Conservation (phyloP, 2,113 vertebrate species). For the Strix uralensis region DNA sequence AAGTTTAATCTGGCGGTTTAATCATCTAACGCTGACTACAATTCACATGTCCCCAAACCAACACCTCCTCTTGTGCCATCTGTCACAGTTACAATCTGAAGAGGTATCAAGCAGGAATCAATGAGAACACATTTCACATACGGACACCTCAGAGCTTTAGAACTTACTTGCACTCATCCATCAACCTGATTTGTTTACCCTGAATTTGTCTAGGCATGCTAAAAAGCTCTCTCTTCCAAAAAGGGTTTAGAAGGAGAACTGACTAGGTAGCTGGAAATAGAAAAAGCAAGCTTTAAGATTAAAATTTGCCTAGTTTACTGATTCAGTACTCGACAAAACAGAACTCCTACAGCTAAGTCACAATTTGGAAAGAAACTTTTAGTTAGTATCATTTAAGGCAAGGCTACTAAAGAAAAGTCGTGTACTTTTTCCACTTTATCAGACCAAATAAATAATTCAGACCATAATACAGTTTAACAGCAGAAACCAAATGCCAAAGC, state of each 20-base stretch:
- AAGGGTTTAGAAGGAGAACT: background rate
- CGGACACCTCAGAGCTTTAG: background rate
- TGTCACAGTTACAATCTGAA: background rate
- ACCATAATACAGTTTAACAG: background rate
- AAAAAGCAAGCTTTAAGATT: background rate
- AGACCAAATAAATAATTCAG: background rate
- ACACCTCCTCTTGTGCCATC: conserved; percentile 1
- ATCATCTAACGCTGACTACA: background rate
- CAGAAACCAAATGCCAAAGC: background rate
- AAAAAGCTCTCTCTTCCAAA: background rate
- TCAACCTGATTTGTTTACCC: background rate
- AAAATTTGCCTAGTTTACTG: background rate
- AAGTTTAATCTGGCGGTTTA: background rate
- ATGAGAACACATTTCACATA: background rate
- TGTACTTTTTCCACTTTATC: background rate
- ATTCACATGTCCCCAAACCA: background rate
- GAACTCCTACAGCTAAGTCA: background rate
- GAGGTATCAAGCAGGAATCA: background rate
- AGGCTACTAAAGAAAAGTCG: background rate
- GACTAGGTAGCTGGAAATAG: background rate
- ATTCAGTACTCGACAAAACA: background rate
- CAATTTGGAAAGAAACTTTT: background rate
- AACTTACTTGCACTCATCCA: background rate
- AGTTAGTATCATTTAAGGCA: background rate
- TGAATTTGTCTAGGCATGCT: background rate